Base-by-base conservation (phyloP, 23 tunicate species). In the Halocynthia aurantium region DNA sequence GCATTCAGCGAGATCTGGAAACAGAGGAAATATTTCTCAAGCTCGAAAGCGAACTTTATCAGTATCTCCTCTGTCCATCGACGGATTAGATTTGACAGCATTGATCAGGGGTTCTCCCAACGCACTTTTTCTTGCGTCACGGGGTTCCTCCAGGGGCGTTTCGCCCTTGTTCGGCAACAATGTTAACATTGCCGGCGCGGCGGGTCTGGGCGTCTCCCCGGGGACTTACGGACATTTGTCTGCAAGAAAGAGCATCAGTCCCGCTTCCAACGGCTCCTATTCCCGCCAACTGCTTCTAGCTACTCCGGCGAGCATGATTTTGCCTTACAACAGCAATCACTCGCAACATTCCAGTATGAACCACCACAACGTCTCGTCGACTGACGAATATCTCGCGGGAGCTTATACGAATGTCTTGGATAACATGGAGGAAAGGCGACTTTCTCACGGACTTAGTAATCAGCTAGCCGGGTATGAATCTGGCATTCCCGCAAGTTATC, bases 41-140 rank as follows among this genome's bases (percentile, higher is more conserved):
- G 84, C 88, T 7, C 78, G 87, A 79, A 91, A 91, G 72, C 81
- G 97, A 13, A 79, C 87, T n/a, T 65, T 84, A 13, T 82, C 88
- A 15, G 81, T 91, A 4, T 91, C 97, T 6, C 97, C 97, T 5
- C 73, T 91, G 19, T 91, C 97, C 9, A 77, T 91, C 82, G 97
- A 91, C 56, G 93, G 86, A 7, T 66, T 91, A 22, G 96, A 89
- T 22, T n/a, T 89, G 18, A 82, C 80, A 54, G 54, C 90, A 8
- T 83, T 91, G 4, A 81, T 91, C 44, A 84, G 97, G 9, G 76
- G 80, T 22, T 91, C 97, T 53, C 97, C 97, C 15, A 91, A 54
- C 57, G 80, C 88, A 0, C 83, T 89, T 15, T 22, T 85, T 6
- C 70, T 66, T 12, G 31, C 76, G 22, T 84, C 88, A 6, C 73